Evolutionary conservation across 2,888 invertebrate species (phyloP).

Genomic region (Pseudolycoriella hygida): DNA sequence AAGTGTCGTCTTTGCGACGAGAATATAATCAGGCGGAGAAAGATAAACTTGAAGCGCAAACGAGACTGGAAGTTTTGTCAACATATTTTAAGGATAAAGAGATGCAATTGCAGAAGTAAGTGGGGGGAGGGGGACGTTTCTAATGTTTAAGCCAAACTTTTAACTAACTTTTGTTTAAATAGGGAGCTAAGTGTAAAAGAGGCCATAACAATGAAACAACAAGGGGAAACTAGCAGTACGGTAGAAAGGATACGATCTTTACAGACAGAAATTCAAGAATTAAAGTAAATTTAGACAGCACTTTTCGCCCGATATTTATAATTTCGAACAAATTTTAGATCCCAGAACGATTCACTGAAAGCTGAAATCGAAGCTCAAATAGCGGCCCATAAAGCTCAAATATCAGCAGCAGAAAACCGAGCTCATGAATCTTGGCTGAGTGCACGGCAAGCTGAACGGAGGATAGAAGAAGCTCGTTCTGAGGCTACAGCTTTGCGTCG

Average conservation of each 20-base stretch:
- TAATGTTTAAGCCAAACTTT: slow-evolving; percentile 4
- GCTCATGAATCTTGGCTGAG: slow-evolving; percentile 76
- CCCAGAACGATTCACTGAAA: slow-evolving; percentile 44
- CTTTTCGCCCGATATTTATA: neutral
- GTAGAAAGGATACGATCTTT: slow-evolving; percentile 59
- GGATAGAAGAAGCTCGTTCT: slow-evolving; percentile 60
- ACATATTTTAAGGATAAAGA: slow-evolving; percentile 86
- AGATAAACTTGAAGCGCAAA: slow-evolving; percentile 58
- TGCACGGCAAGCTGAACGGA: slow-evolving; percentile 63
- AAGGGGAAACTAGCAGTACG: slow-evolving; percentile 64
- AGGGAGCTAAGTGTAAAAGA: slow-evolving; percentile 64
- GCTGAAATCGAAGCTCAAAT: slow-evolving; percentile 78
- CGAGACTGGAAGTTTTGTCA: slow-evolving; percentile 68
- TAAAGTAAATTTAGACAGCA: slow-evolving; percentile 39
- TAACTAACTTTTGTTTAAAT: slow-evolving; percentile 8
- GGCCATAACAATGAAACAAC: slow-evolving; percentile 58
- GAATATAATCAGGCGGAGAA: slow-evolving; percentile 46
- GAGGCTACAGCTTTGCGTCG: slow-evolving; percentile 50
- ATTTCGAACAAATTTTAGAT: slow-evolving; percentile 18
- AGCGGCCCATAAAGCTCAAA: slow-evolving; percentile 44
- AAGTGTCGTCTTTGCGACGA: slow-evolving; percentile 34
- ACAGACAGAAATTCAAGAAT: slow-evolving; percentile 62
- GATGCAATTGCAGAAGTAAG: slow-evolving; percentile 68
- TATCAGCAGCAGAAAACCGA: slow-evolving; percentile 62
- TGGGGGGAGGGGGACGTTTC: slow-evolving; percentile 10